Percentiles rank a stretch among this genome's conserved stretches.
phyloP scores from a whole-genome alignment of 2,113 vertebrate species.

The Hypomesus transpacificus region DNA sequence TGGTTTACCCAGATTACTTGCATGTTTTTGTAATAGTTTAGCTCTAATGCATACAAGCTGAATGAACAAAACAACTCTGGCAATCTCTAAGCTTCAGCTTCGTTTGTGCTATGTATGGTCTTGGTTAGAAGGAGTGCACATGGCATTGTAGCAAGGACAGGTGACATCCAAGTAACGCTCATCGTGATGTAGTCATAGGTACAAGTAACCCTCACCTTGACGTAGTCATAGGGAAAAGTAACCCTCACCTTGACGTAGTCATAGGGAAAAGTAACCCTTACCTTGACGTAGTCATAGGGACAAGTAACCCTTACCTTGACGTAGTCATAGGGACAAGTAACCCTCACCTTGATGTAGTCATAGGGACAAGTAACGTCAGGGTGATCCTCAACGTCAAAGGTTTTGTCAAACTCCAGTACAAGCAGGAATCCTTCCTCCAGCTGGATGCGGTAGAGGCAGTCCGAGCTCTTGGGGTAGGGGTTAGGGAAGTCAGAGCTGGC shows the following conservation, averaged over 20 bases:
- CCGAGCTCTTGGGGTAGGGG: constrained; percentile 89
- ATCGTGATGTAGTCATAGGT: constrained; percentile 87
- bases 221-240: no score
- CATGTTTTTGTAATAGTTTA: background rate
- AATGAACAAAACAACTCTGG: no score
- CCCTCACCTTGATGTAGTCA: constrained; percentile 85
- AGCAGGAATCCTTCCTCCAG: constrained; percentile 85
- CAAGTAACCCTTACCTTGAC: constrained; percentile 85
- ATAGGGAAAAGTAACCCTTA: constrained; percentile 84
- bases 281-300: constrained; percentile 92
- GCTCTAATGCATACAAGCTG: background rate
- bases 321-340: constrained; percentile 87
- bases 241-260: constrained; percentile 87
- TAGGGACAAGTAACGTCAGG: constrained; percentile 90
- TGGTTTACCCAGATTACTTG: constrained; percentile 9
- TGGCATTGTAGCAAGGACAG: no score
- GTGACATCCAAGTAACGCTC: no score
- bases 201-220: constrained; percentile 62
- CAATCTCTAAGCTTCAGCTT: no score
- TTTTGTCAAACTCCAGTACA: constrained; percentile 81
- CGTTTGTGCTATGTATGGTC: no score
- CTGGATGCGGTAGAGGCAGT: constrained; percentile 83
- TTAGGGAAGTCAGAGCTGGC: constrained; percentile 83
- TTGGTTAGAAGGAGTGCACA: no score
- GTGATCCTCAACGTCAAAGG: constrained; percentile 91